Evolutionary conservation across 37 sponge, comb jelly and placozoan species (phyloP).

Genomic region (Amphimedon queenslandica): DNA sequence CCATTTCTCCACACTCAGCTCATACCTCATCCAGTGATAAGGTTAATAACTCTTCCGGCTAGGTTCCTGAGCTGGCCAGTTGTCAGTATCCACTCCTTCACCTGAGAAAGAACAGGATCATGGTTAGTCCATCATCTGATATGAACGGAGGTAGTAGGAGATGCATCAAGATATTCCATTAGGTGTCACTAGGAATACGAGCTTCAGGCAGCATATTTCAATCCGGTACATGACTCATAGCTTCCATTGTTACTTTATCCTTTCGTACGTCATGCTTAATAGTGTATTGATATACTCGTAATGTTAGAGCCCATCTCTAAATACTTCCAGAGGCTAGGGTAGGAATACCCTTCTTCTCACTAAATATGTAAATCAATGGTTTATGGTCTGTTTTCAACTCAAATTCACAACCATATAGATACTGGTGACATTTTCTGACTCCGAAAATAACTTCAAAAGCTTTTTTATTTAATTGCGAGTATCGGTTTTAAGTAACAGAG

Average conservation of each 20-base stretch:
- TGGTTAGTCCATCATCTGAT: constrained; percentile 22
- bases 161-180: neutral
- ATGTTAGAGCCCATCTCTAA: constrained; percentile 42
- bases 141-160: neutral
- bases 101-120: constrained; percentile 36
- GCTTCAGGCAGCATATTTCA: neutral
- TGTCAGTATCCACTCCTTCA: neutral
- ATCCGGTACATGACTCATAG: constrained; percentile 31
- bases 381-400: constrained; percentile 45
- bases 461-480: constrained; percentile 45
- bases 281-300: constrained; percentile 27
- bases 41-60: constrained; percentile 2
- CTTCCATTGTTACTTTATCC: constrained; percentile 26
- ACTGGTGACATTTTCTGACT: constrained; percentile 49
- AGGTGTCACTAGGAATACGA: constrained; percentile 5
- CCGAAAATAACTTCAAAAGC: constrained; percentile 44
- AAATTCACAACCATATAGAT: constrained; percentile 39
- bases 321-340: constrained; percentile 33
- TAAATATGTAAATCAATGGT: constrained; percentile 46
- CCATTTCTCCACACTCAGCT: constrained; percentile 29
- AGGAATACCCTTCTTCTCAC: constrained; percentile 12
- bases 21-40: constrained; percentile 21
- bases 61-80: constrained; percentile 18
- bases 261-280: constrained; percentile 23
- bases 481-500: constrained; percentile 25